Evolutionary conservation across 2,797 vertebrate species (phyloP), one percentile per base, ranked within the genome.

Genomic region (Neosilurus hyrtlii): DNA sequence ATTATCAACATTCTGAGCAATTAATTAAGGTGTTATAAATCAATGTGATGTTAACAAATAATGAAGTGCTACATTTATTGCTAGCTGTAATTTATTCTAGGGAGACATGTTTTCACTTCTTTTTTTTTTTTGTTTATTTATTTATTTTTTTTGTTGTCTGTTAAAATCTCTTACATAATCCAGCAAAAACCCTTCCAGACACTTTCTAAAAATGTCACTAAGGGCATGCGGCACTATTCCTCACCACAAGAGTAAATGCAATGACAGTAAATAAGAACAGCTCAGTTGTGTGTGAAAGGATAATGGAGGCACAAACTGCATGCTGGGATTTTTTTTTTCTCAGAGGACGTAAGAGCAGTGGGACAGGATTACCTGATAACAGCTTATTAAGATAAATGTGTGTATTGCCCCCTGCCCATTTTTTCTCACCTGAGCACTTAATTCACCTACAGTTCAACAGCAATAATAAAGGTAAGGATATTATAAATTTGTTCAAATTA

Each of bases 151-250:
- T 10, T 22, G 24, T 35, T 67, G 51, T 63, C 63, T 56, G 78
- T 67, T 79, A 79, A 79, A 79, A 79, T 56, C 63, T 56, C 51
- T 56, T 79, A 89, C 87, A 89, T 87, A 89, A 88, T 88, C 49
- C 7, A 18, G 37, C 78, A 79, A 18, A 79, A 54, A 79, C 1
- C 63, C 35, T 79, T 54, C 78, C 26, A 67, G 30, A 37, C 78
- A 79, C 63, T 79, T 79, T 56, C 63, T 56, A 67, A 79, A 79
- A 37, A 67, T 79, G 63, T 67, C 78, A 66, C 51, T 54, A 56
- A 67, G 24, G 35, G 24, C 61, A 67, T 79, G 26, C 67, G 24
- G 51, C 51, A 79, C 63, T 56, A 37, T 37, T 67, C 78, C 18
- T 67, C 51, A 79, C 63, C 63, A 67, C n/a, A 56, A 79, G 78